These are phyloP conservation scores for Nasonia vitripennis DNA, from an alignment of 1,140 invertebrate species.

Conservation along the genomic window DNA sequence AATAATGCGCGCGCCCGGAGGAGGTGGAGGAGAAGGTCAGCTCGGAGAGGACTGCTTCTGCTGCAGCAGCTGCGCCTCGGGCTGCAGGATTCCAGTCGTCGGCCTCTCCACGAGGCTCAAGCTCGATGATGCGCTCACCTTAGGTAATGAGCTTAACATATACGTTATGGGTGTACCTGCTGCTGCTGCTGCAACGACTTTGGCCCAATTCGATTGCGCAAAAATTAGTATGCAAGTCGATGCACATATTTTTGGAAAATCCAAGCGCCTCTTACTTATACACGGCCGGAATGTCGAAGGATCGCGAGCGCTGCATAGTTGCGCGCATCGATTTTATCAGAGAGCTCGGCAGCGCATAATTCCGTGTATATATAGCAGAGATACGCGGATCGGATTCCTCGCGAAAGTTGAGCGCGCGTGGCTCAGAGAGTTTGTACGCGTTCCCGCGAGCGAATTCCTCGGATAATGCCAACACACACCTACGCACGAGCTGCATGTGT, in stretches of 20 bases:
- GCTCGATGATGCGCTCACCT: neutral
- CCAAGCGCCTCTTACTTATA: too few species aligned
- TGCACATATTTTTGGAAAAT: too few species aligned
- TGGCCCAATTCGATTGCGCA: neutral
- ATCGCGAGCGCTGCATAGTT: neutral
- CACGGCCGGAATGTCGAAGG: neutral
- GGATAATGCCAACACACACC: neutral
- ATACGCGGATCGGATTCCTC: neutral
- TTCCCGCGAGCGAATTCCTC: neutral
- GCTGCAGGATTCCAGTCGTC: neutral
- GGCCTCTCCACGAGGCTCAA: neutral
- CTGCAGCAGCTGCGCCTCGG: neutral
- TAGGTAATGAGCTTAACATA: too few species aligned
- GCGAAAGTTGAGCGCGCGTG: neutral
- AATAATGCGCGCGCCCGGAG: neutral
- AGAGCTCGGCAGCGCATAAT: neutral
- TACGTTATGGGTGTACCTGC: too few species aligned
- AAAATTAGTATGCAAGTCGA: too few species aligned
- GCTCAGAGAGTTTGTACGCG: neutral
- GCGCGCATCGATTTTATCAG: neutral
- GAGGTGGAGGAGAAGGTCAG: neutral
- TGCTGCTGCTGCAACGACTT: neutral
- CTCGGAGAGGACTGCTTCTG: neutral
- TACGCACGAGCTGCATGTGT: neutral
- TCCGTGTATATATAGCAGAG: neutral